Percentiles rank a stretch among this genome's conserved stretches.
phyloP scores from a whole-genome alignment of 2,888 invertebrate genomes.

The Disparrhopalites patrizii region DNA sequence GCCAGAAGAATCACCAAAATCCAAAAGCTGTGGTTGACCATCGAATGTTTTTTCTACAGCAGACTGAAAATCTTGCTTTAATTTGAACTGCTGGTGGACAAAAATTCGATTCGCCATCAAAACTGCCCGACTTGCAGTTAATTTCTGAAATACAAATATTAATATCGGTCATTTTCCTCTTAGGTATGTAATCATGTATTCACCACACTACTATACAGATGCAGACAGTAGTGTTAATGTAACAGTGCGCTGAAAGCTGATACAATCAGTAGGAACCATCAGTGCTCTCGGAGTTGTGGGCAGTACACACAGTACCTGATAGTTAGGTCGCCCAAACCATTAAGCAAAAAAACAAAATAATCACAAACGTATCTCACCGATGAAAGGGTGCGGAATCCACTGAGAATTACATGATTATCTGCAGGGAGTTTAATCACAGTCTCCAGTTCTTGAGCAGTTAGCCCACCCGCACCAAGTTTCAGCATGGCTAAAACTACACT shows the following conservation, averaged over 20 bases:
- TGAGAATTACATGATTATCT: slow-evolving; percentile 19
- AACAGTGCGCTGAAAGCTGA: no score
- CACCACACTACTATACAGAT: no score
- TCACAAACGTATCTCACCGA: slow-evolving; percentile 15
- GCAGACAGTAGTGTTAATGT: no score
- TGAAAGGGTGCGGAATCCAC: slow-evolving; percentile 28
- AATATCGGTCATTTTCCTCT: no score
- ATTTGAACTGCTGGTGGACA: slow-evolving; percentile 43
- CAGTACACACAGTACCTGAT: no score
- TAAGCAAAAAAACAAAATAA: no score
- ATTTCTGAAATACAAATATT: no score
- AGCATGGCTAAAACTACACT: slow-evolving; percentile 43
- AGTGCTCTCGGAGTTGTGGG: no score
- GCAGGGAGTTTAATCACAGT: slow-evolving; percentile 32
- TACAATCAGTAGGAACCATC: no score
- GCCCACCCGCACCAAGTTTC: slow-evolving; percentile 39
- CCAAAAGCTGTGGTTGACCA: slow-evolving; percentile 43
- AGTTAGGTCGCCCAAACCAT: no score
- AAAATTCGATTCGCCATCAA: slow-evolving; percentile 49
- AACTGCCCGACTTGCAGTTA: no score
- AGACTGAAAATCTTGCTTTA: slow-evolving; percentile 33
- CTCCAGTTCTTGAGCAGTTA: slow-evolving; percentile 33
- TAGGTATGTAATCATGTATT: no score
- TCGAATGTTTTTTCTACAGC: slow-evolving; percentile 45
- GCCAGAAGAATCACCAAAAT: slow-evolving; percentile 48